Conservation (phyloP, 2,113 vertebrate species). For the Corythaeola cristata region DNA sequence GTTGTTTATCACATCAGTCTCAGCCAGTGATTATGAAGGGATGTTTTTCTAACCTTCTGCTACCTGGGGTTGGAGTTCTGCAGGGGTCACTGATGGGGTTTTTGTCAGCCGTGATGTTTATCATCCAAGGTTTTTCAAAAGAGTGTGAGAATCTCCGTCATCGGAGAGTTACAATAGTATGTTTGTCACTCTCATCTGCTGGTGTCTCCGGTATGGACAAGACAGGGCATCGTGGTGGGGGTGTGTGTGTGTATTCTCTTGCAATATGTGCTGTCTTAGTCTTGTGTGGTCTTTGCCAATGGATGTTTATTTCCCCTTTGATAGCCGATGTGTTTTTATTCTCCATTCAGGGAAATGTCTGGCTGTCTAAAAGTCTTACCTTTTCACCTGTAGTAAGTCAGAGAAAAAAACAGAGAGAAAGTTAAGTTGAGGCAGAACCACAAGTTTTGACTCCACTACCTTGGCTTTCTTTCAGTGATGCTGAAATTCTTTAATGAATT, state of each 20-base stretch:
- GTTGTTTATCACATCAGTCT: not conserved
- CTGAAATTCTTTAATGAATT: not conserved
- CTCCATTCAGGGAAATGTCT: not conserved
- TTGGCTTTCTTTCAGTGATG: not conserved
- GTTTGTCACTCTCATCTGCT: conserved; percentile 1
- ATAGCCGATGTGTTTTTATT: not conserved
- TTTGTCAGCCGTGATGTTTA: not conserved
- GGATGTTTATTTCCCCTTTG: not conserved
- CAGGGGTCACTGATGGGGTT: not conserved
- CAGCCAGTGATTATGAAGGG: not conserved
- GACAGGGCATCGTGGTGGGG: not conserved
- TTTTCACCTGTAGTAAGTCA: not conserved
- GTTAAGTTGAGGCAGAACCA: not conserved
- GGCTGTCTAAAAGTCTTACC: not conserved
- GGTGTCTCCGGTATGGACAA: not conserved
- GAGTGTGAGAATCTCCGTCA: not conserved
- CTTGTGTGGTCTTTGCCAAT: conserved; percentile 36
- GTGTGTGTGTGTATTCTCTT: not conserved
- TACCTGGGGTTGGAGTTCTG: not conserved
- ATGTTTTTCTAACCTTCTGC: conserved; percentile 32
- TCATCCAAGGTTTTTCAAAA: not conserved
- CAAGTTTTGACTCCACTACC: not conserved
- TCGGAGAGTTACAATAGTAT: not conserved
- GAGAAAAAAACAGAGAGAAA: not conserved
- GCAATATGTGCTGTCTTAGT: not conserved